Conservation (phyloP, 1,140 invertebrate species). For the Apolygus lucorum region DNA sequence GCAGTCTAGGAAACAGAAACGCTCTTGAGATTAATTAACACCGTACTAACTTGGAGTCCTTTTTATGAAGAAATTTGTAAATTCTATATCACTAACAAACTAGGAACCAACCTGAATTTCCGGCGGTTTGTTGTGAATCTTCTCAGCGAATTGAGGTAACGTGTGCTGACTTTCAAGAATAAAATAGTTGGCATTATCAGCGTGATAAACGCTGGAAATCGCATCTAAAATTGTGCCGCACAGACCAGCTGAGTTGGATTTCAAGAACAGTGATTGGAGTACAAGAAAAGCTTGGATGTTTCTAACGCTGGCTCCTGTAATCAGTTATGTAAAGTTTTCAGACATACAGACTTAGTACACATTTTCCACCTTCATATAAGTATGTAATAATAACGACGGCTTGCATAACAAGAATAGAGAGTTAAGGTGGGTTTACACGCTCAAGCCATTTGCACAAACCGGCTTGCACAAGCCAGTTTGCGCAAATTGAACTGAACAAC, state of each 20-base stretch:
- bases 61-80: not conserved
- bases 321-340: not conserved
- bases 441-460: too few species aligned
- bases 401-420: too few species aligned
- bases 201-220: conserved; percentile 92
- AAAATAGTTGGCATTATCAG: conserved; percentile 98
- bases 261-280: conserved; percentile 85
- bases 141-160: conserved; percentile 90
- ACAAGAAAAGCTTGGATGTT: conserved; percentile 95
- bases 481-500: too few species aligned
- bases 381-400: too few species aligned
- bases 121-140: conserved; percentile 78
- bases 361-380: too few species aligned
- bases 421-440: too few species aligned
- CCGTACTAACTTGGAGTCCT: too few species aligned
- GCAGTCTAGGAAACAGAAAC: not conserved
- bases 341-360: too few species aligned
- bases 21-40: not conserved
- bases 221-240: conserved; percentile 89
- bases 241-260: conserved; percentile 72
- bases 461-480: too few species aligned
- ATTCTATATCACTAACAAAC: not conserved
- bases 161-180: conserved; percentile 95
- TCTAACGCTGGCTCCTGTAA: conserved; percentile 60
- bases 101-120: conserved; percentile 65